Evolutionary conservation across 92 coral and sea anemone genomes (phyloP).

Genomic region (Isaurus tuberculatus): DNA sequence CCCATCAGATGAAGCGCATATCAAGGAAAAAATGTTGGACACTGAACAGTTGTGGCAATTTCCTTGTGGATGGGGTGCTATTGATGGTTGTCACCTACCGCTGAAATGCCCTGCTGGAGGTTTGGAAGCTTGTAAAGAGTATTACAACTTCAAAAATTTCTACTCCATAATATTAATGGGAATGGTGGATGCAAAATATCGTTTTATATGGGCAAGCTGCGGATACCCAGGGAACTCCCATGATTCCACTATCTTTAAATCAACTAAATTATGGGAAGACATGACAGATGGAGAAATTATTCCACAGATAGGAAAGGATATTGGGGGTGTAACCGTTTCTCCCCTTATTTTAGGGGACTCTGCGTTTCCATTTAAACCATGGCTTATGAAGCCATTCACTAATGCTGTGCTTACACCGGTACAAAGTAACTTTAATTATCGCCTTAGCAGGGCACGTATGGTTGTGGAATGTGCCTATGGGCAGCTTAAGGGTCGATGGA

Average conservation of each 20-base stretch:
- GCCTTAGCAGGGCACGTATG: conserved; percentile 57
- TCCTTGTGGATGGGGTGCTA: conserved; percentile 64
- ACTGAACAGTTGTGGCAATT: conserved; percentile 71
- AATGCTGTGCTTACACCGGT: conserved; percentile 62
- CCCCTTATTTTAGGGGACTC: conserved; percentile 55
- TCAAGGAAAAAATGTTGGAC: conserved; percentile 54
- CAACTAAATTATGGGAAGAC: conserved; percentile 53
- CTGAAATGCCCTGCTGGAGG: conserved; percentile 67
- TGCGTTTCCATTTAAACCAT: conserved; percentile 50
- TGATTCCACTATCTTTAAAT: conserved; percentile 55
- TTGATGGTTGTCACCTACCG: conserved; percentile 66
- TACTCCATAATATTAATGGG: conserved; percentile 70
- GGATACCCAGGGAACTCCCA: conserved; percentile 65
- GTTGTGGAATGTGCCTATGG: conserved; percentile 70
- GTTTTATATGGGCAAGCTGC: conserved; percentile 58
- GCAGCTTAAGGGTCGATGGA: conserved; percentile 71
- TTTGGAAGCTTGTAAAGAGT: conserved; percentile 59
- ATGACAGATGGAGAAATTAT: conserved; percentile 34
- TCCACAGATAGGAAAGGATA: conserved; percentile 49
- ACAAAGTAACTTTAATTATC: conserved; percentile 55
- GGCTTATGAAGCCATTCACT: conserved; percentile 67
- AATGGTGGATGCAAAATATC: conserved; percentile 63
- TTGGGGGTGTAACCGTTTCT: conserved; percentile 40
- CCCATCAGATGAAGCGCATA: conserved; percentile 39
- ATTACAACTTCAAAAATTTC: conserved; percentile 56